Conservation (phyloP, 2,113 vertebrate genomes). For the Ammospiza caudacuta region DNA sequence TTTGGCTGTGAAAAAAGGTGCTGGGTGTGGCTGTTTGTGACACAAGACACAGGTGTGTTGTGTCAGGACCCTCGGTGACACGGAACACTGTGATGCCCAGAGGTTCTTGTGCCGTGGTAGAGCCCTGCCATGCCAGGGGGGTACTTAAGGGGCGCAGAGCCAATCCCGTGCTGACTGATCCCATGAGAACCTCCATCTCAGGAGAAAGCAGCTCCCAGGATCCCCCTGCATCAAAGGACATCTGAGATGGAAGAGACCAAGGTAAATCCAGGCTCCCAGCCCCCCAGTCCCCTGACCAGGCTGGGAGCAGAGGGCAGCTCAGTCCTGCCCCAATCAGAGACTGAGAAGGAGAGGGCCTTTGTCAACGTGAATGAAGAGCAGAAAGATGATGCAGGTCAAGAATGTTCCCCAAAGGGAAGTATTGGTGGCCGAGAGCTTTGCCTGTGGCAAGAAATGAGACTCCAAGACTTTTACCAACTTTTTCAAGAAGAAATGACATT, state of each 20-base stretch:
- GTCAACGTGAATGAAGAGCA: background rate
- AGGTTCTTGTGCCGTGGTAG: background rate
- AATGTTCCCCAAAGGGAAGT: background rate
- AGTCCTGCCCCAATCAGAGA: background rate
- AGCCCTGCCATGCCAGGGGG: fast-evolving
- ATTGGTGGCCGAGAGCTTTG: background rate
- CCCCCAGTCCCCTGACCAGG: too few species aligned
- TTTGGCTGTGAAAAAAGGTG: background rate
- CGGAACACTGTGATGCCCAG: too few species aligned
- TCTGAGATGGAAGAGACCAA: background rate
- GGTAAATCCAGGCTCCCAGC: background rate
- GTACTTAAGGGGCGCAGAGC: fast-evolving
- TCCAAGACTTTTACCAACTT: background rate
- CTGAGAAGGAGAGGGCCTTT: background rate
- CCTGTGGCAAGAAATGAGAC: background rate
- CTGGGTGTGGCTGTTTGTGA: fast-evolving
- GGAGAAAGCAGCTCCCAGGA: background rate
- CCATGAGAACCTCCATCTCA: fast-evolving
- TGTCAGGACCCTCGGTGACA: background rate
- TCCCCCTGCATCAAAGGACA: background rate
- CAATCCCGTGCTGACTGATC: too few species aligned
- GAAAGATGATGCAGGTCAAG: fast-evolving
- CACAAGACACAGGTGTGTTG: background rate
- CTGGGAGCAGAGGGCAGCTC: background rate
- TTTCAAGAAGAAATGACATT: background rate